Evolutionary conservation across 2,797 vertebrate genomes (phyloP), one percentile per base, ranked within the genome.

Genomic region (Hoplostethus atlanticus): DNA sequence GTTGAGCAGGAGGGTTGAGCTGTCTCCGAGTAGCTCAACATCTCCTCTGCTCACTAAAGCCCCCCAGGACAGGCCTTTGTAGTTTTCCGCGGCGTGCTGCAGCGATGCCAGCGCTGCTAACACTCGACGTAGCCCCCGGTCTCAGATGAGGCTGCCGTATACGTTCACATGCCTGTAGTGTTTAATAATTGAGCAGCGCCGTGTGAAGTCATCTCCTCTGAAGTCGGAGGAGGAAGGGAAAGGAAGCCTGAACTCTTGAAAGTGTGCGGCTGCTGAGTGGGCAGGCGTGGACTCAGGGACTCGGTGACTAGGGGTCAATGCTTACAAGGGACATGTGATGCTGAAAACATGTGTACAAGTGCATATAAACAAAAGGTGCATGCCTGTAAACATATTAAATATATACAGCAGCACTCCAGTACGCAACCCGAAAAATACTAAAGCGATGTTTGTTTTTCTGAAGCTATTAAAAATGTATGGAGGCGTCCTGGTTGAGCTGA

Each of bases 11-110:
- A 21, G 21, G 21, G 21, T 21, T 21, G 21, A 87, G 88, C 77
- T 48, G 84, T 86, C 90, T 91, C 89, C 81, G 71, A 86, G 88
- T 61, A 85, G 82, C 88, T 83, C 85, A 17, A 71, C 79, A 72
- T 55, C 69, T 77, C 84, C 84, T 84, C 71, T 65, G 71, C 54
- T 85, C 75, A 12, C 80, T 59, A 72, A 81, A 87, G 79, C 89
- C 91, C 90, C 21, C 21, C 84, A 86, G 85, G 89, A 89, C 82
- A 88, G 42, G 87, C 77, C 90, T 93, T 92, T 93, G 91, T 91
- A 91, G 92, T 90, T 87, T 64, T 21, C 21, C 1, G 1, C 1
- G 76, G 80, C 87, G 55, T 55, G 87, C 86, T 67, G 85, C 87
- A 80, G 85, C 76, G 81, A 71, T 78, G 79, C 90, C 87, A 80